Percentiles rank a stretch among this genome's conserved stretches.
Conservation (phyloP, 2,797 vertebrate genomes). For the Buphagus erythrorhynchus region DNA sequence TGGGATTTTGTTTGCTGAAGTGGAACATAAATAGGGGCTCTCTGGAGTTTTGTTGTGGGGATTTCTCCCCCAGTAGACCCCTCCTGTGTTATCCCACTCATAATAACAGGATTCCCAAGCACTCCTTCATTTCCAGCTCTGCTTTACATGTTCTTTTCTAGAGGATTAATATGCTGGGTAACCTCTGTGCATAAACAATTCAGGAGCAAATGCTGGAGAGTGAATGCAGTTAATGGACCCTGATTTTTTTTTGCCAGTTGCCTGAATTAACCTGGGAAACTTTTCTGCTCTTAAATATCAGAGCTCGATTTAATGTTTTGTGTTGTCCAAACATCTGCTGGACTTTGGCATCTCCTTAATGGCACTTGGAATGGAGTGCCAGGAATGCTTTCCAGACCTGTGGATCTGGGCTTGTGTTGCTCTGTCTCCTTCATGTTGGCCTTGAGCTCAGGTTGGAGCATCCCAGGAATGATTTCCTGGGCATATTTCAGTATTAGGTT, state of each 20-base stretch:
- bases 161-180: not conserved
- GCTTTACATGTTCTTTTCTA: not conserved
- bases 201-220: not conserved
- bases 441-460: not conserved
- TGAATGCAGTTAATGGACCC: not conserved
- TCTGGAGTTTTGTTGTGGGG: not conserved
- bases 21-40: not conserved
- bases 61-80: accelerated
- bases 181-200: not conserved
- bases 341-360: not conserved
- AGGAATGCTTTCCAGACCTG: not conserved
- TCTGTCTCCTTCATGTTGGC: not conserved
- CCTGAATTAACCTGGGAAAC: not conserved
- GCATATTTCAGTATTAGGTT: not conserved
- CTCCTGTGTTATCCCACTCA: not conserved
- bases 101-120: not conserved
- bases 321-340: not conserved
- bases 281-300: not conserved
- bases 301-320: not conserved
- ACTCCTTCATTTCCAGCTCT: not conserved
- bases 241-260: not conserved
- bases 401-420: not conserved
- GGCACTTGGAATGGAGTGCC: not conserved
- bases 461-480: not conserved
- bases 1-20: not conserved